Percentiles rank a stretch among this genome's conserved stretches.
phyloP scores from a whole-genome alignment of 2,113 vertebrate species.

The Trogon surrucura region DNA sequence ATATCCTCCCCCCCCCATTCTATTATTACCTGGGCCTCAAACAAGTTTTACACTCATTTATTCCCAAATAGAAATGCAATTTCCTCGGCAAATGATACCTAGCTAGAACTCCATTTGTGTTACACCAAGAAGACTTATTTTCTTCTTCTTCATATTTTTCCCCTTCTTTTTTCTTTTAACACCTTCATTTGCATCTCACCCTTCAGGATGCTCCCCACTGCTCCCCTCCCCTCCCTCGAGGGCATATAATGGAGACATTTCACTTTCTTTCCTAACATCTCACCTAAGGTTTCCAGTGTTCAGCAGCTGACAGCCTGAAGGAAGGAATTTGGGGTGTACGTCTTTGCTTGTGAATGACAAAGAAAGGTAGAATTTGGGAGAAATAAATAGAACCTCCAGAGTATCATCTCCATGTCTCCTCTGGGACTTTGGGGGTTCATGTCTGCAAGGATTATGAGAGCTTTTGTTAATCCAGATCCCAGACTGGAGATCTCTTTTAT shows the following conservation, averaged over 20 bases:
- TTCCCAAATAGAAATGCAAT: conserved; percentile 91
- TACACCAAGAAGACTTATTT: conserved; percentile 74
- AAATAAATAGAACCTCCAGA: not conserved
- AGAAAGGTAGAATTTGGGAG: not conserved
- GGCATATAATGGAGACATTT: not conserved
- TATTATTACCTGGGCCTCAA: conserved; percentile 90
- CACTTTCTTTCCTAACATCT: not conserved
- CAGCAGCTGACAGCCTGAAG: not conserved
- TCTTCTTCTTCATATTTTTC: not conserved
- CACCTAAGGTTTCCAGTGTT: not conserved
- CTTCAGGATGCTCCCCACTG: not conserved
- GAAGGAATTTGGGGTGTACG: not conserved
- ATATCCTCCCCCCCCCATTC: conserved; percentile 83
- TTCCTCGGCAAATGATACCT: conserved; percentile 89
- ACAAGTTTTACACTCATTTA: conserved; percentile 80
- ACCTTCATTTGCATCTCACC: conserved; percentile 34
- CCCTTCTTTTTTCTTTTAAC: not conserved
- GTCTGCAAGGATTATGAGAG: no score
- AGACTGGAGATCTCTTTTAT: no score
- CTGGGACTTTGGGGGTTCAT: no score
- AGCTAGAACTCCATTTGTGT: conserved; percentile 86
- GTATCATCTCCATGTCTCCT: no score
- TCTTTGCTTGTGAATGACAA: not conserved
- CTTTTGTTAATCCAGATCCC: no score
- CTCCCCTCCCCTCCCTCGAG: not conserved